Base-by-base conservation (phyloP, 2,113 vertebrate species). In the Telmatochromis bifrenatus region DNA sequence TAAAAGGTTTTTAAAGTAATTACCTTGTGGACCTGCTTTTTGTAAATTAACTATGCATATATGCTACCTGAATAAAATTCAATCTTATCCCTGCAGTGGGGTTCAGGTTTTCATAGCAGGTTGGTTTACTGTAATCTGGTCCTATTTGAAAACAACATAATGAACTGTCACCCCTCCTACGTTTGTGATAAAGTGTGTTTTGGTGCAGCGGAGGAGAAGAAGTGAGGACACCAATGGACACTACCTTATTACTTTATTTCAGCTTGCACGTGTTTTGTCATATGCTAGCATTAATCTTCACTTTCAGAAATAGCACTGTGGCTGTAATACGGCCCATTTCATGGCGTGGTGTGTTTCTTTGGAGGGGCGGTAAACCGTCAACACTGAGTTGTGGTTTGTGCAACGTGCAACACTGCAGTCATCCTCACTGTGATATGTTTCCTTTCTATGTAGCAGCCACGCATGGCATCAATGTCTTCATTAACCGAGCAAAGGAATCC, bases 381-480 rank as follows among this genome's bases (percentile, higher is more conserved):
- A 35, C n/a, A 62, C n/a, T 9, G 21, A 17, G 33, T 33, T 83
- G 19, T 8, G 79, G 12, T 65, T 81, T 89, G 73, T 33, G 37
- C 42, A 54, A 79, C 39, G 73, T 62, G 79, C 90, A 86, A 55
- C 45, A 21, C 19, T 37, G 33, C 19, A 37, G 60, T 65, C 33
- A 37, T 65, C 60, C 33, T 21, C 60, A 65, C 6, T 65, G 21
- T 37, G 73, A 82, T 82, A 7, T 15, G 70, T 91, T 86, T 83
- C 70, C 31, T 77, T 53, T 87, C 82, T 54, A 49, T 49, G 56
- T 80, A 13, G 87, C 83, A 84, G 65, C 75, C 73, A 45, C 35
- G 68, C 65, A 42, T 42, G 6, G 39, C 35, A 1, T 87, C 80
- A 80, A 47, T 60, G 86, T 91, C 93, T 94, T 95, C 92, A 95